Conservation (phyloP, 2,888 invertebrate species). For the Diplolepis rosae region DNA sequence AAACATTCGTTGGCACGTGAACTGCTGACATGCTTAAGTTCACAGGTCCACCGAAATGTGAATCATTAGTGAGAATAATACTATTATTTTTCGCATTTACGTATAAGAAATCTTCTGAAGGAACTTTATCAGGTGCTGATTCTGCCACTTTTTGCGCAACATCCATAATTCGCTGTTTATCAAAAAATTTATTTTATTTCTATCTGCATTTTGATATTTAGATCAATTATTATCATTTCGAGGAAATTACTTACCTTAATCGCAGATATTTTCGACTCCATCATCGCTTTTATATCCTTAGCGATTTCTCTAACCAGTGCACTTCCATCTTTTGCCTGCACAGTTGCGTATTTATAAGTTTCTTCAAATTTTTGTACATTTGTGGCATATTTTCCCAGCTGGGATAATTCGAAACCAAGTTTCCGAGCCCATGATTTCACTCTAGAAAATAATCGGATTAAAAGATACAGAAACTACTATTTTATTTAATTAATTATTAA, state of each 20-base stretch:
- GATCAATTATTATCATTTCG: too few relatives aligned
- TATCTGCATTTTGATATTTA: too few relatives aligned
- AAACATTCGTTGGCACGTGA: constrained; percentile 97
- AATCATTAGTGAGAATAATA: constrained; percentile 80
- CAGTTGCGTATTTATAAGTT: constrained; percentile 87
- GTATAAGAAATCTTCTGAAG: constrained; percentile 57
- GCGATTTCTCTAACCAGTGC: constrained; percentile 88
- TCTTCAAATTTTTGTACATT: constrained; percentile 86
- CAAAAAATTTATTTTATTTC: constrained; percentile 42
- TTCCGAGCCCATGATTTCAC: constrained; percentile 89
- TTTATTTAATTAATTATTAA: neutral
- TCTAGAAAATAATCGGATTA: constrained; percentile 71
- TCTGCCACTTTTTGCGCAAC: constrained; percentile 89
- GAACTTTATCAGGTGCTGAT: constrained; percentile 68
- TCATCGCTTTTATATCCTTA: constrained; percentile 89
- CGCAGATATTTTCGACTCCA: constrained; percentile 91
- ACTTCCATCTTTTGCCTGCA: constrained; percentile 85
- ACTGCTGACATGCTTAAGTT: constrained; percentile 90
- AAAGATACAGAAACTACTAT: neutral
- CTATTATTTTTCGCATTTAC: constrained; percentile 71
- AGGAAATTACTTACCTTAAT: constrained; percentile 79
- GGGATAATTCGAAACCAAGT: constrained; percentile 85
- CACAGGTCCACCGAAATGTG: constrained; percentile 82
- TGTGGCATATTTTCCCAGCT: constrained; percentile 87
- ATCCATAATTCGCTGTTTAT: constrained; percentile 89